Conservation (phyloP, 2,797 vertebrate genomes). For the Sebastes diploproa region DNA sequence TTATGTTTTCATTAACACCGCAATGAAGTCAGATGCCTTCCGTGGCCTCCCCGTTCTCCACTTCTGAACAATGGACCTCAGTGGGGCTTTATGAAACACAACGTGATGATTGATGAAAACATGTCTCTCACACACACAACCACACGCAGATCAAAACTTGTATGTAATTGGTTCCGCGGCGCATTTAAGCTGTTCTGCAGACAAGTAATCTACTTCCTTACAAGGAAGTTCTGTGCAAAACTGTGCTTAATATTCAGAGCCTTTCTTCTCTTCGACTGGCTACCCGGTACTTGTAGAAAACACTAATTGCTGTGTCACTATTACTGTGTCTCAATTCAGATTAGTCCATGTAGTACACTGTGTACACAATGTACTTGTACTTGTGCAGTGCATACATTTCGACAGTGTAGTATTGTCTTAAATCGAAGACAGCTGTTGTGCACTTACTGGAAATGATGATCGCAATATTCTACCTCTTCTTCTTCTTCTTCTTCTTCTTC, state of each 20-base stretch:
- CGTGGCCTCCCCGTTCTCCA: not conserved
- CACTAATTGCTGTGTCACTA: too few relatives aligned
- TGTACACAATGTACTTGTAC: too few relatives aligned
- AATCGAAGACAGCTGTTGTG: too few relatives aligned
- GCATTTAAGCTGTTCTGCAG: not conserved
- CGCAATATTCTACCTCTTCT: too few relatives aligned
- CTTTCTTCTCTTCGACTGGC: not conserved
- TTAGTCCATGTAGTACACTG: too few relatives aligned
- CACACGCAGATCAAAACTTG: not conserved
- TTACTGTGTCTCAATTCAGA: too few relatives aligned
- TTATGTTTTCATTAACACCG: constrained; percentile 5
- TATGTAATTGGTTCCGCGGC: not conserved
- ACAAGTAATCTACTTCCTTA: not conserved
- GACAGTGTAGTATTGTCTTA: too few relatives aligned
- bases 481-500: too few relatives aligned
- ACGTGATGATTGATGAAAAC: not conserved
- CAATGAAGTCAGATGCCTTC: not conserved
- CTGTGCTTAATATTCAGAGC: not conserved
- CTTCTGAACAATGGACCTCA: not conserved
- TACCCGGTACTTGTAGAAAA: too few relatives aligned
- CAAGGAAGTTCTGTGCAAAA: not conserved
- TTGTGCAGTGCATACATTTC: too few relatives aligned
- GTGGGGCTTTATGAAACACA: not conserved
- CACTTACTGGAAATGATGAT: too few relatives aligned
- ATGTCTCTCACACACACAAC: not conserved